Evolutionary conservation across 1,140 invertebrate genomes (phyloP).

Genomic region (Drosophila oshimai): DNA sequence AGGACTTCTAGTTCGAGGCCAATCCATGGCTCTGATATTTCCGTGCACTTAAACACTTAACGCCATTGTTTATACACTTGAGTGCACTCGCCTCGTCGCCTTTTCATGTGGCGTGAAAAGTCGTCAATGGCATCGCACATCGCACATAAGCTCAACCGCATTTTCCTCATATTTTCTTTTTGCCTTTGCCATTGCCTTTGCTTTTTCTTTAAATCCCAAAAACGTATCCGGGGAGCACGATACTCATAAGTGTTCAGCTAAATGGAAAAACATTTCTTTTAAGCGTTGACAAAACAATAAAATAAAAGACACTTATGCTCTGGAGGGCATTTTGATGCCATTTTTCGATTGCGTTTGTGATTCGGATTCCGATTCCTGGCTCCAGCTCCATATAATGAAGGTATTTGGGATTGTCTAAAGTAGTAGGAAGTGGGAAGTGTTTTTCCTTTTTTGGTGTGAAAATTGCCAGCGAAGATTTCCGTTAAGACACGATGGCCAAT

Average conservation of each 20-base stretch:
- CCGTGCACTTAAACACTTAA: constrained; percentile 81
- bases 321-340: constrained; percentile 43
- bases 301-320: constrained; percentile 75
- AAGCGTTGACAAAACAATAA: constrained; percentile 80
- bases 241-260: constrained; percentile 78
- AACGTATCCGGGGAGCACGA: constrained; percentile 65
- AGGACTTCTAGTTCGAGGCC: constrained; percentile 46
- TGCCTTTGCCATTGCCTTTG: background rate
- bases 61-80: constrained; percentile 81
- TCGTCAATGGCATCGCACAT: constrained; percentile 53
- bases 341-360: constrained; percentile 50
- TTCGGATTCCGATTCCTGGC: constrained; percentile 38
- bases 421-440: constrained; percentile 33
- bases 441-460: constrained; percentile 47
- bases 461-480: constrained; percentile 65
- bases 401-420: constrained; percentile 65
- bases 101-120: constrained; percentile 79
- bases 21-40: constrained; percentile 69
- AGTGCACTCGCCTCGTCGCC: constrained; percentile 70
- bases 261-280: constrained; percentile 80
- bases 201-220: constrained; percentile 47
- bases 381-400: constrained; percentile 56
- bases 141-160: constrained; percentile 45
- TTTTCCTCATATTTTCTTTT: constrained; percentile 38
- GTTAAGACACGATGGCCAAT: constrained; percentile 61